A percentile compares a stretch with the other conserved stretches of the same genome.
Conservation (phyloP, 2,888 invertebrate species). For the Salpingus planirostris region DNA sequence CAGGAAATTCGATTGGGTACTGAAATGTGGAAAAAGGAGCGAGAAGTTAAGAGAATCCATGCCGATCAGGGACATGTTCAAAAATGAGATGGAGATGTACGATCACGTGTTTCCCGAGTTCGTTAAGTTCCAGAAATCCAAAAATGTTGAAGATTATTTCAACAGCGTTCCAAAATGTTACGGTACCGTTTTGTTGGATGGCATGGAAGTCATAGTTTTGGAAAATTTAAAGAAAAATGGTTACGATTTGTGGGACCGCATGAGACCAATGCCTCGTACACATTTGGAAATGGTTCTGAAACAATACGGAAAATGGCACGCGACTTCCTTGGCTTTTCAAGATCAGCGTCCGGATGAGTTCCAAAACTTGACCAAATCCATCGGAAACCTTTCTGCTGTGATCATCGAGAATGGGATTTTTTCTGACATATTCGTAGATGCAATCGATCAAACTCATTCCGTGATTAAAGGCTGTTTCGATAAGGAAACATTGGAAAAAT, state of each 20-base stretch:
- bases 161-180: slow-evolving; percentile 16
- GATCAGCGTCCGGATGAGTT: too few species aligned
- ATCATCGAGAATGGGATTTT: too few species aligned
- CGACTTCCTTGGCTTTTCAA: slow-evolving; percentile 18
- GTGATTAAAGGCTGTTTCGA: too few species aligned
- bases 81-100: slow-evolving; percentile 15
- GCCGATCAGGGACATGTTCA: slow-evolving; percentile 7
- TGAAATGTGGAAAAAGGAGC: slow-evolving; percentile 10
- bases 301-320: slow-evolving; percentile 22
- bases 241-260: slow-evolving; percentile 10
- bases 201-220: slow-evolving; percentile 12
- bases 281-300: slow-evolving; percentile 17
- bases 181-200: not conserved
- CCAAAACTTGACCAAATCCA: too few species aligned
- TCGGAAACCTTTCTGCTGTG: too few species aligned
- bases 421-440: too few species aligned
- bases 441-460: too few species aligned
- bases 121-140: too few species aligned
- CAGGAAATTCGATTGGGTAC: slow-evolving; percentile 3
- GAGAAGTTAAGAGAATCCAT: slow-evolving; percentile 3
- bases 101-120: slow-evolving; percentile 10
- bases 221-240: slow-evolving; percentile 15
- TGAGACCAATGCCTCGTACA: slow-evolving; percentile 14
- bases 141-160: not conserved
- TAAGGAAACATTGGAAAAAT: too few species aligned